These are phyloP conservation scores for Abramis brama DNA, from an alignment of 2,113 vertebrate genomes.

Conservation along the genomic window DNA sequence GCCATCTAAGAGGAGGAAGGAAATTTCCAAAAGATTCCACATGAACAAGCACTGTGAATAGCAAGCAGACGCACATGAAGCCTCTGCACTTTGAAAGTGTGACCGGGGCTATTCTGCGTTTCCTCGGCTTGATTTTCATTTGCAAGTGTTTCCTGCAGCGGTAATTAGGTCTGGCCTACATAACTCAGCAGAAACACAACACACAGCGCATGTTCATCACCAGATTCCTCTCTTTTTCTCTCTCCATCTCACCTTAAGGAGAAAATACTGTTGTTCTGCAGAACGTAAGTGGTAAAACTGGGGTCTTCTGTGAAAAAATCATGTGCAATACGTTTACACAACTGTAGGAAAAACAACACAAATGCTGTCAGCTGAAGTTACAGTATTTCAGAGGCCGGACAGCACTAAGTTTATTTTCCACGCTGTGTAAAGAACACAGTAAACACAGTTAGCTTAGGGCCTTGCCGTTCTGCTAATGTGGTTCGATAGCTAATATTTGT, in stretches of 20 bases:
- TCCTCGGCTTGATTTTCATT: slow-evolving; percentile 55
- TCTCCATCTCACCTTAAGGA: neutral
- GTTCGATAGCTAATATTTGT: slow-evolving; percentile 27
- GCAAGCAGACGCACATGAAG: slow-evolving; percentile 38
- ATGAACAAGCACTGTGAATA: neutral
- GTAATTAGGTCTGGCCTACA: slow-evolving; percentile 68
- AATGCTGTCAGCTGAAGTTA: neutral
- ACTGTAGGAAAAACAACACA: too few species aligned
- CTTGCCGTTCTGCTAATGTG: neutral
- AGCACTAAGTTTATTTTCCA: neutral
- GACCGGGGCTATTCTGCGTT: slow-evolving; percentile 39
- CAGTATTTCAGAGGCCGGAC: neutral
- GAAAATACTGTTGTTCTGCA: neutral
- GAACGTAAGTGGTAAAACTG: neutral
- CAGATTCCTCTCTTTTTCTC: slow-evolving; percentile 22
- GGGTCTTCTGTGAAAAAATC: neutral
- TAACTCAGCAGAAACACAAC: slow-evolving; percentile 58
- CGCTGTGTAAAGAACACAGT: slow-evolving; percentile 4
- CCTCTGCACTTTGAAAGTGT: slow-evolving; percentile 47
- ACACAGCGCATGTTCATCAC: slow-evolving; percentile 34
- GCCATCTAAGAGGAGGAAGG: neutral
- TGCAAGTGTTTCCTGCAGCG: slow-evolving; percentile 61
- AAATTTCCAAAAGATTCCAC: slow-evolving; percentile 18
- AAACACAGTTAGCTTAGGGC: slow-evolving; percentile 5
- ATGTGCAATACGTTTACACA: neutral